Conservation (phyloP, 2,113 vertebrate species). For the Diphyllodes magnificus region DNA sequence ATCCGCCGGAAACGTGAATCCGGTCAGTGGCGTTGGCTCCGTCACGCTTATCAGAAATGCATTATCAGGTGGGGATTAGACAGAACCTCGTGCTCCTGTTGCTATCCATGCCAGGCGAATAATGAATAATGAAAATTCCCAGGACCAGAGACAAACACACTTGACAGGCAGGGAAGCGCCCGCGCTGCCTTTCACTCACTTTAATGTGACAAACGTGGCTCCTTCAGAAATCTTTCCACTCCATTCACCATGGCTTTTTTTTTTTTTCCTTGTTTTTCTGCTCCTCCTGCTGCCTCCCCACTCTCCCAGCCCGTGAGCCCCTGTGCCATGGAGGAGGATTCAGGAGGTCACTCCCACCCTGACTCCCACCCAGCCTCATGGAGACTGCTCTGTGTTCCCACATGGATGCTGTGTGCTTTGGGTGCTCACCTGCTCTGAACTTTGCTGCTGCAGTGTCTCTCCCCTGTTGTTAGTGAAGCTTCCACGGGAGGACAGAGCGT, state of each 20-base stretch:
- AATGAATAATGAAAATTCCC: constrained; percentile 75
- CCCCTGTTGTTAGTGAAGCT: not conserved
- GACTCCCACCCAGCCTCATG: rapidly evolving
- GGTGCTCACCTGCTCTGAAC: not conserved
- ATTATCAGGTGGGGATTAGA: constrained; percentile 74
- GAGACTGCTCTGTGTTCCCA: not conserved
- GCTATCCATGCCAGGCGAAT: constrained; percentile 21
- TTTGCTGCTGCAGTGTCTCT: not conserved
- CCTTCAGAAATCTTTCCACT: constrained; percentile 37
- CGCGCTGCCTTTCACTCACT: constrained; percentile 45
- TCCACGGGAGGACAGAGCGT: rapidly evolving
- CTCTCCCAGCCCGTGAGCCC: not conserved
- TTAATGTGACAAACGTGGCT: constrained; percentile 44
- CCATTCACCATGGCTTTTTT: not conserved
- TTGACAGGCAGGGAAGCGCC: constrained; percentile 53
- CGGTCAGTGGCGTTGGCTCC: constrained; percentile 23
- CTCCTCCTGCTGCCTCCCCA: too few species aligned
- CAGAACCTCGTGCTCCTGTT: constrained; percentile 13
- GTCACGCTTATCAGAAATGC: constrained; percentile 76
- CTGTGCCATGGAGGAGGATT: not conserved
- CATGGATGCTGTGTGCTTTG: not conserved
- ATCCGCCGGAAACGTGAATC: constrained; percentile 61
- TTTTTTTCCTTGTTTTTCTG: too few species aligned
- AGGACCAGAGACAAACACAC: constrained; percentile 58
- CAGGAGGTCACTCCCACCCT: not conserved